Evolutionary conservation across 2,888 invertebrate genomes (phyloP), one percentile per base, ranked within the genome.

Genomic region (Cheilosia variabilis): DNA sequence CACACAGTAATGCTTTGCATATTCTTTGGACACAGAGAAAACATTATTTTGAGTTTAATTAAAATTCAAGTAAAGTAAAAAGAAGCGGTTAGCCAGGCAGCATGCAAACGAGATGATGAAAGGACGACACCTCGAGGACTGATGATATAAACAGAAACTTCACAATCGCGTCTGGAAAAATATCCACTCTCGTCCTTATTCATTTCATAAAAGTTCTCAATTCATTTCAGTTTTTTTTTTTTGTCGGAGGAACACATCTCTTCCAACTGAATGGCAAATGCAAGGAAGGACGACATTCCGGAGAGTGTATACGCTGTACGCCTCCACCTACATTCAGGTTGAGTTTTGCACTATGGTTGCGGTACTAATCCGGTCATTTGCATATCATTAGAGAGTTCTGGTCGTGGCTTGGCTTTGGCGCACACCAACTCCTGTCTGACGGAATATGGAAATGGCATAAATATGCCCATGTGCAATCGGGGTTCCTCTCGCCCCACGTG

Each of bases 331-430:
- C 45, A 66, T 71, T 71, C 37, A 58, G 55, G 50, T 50, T 63
- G 65, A 41, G 31, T 47, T 62, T 19, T 78, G 47, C 66, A 62
- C 62, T 58, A 27, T 57, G 45, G 47, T 55, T 78, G 69, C 55
- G 60, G 80, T 80, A 65, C 84, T 76, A 71, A 80, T 79, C 80
- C 80, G 84, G 84, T 60, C 84, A 84, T 84, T 84, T 84, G 80
- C 84, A 84, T 84, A 75, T 80, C 80, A 84, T 84, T 84, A 80
- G 53, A 60, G 34, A 65, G 41, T 63, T 68, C 73, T 73, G 19
- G 73, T 73, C 24, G 68, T 34, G 17, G 37, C 45, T 73, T 66
- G 66, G 50, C 52, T 75, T 55, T 57, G 53, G 9, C 57, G 66
- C 3, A 34, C 34, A 34, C 34, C 34, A 34, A 3, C 45, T 45